Evolutionary conservation across 2,888 invertebrate species (phyloP).

Genomic region (Odontomyia ornata): DNA sequence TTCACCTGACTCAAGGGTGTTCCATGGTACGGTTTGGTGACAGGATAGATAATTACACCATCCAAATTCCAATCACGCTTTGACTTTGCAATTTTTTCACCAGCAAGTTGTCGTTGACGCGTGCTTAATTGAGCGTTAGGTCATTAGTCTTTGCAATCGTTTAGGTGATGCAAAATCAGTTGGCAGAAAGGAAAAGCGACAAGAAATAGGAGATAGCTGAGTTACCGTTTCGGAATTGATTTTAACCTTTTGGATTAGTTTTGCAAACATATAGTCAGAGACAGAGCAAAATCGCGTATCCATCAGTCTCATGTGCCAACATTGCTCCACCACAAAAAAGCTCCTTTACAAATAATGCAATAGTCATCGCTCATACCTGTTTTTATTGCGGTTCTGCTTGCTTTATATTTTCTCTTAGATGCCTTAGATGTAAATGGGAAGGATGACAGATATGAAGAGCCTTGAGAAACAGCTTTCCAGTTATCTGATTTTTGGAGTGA

Average conservation of each 20-base stretch:
- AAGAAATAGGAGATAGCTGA: neutral
- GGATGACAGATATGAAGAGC: no score
- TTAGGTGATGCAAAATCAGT: neutral
- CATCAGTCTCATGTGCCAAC: no score
- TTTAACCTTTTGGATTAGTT: neutral
- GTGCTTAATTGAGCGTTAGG: constrained; percentile 31
- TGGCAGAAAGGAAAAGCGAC: neutral
- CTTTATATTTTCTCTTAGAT: no score
- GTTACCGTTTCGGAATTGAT: neutral
- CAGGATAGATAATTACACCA: constrained; percentile 16
- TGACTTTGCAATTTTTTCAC: neutral
- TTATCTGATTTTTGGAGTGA: no score
- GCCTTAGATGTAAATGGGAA: no score
- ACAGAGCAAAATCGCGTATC: no score
- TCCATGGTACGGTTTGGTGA: neutral
- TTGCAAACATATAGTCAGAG: no score
- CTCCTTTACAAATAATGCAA: no score
- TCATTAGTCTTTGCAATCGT: neutral
- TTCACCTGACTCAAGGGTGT: neutral
- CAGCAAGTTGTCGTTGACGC: neutral
- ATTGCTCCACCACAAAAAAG: no score
- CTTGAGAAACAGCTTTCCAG: no score
- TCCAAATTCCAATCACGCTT: constrained; percentile 33
- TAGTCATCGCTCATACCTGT: no score
- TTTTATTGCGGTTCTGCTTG: no score